Conservation (phyloP, 2,113 vertebrate genomes). For the Panurus biarmicus region DNA sequence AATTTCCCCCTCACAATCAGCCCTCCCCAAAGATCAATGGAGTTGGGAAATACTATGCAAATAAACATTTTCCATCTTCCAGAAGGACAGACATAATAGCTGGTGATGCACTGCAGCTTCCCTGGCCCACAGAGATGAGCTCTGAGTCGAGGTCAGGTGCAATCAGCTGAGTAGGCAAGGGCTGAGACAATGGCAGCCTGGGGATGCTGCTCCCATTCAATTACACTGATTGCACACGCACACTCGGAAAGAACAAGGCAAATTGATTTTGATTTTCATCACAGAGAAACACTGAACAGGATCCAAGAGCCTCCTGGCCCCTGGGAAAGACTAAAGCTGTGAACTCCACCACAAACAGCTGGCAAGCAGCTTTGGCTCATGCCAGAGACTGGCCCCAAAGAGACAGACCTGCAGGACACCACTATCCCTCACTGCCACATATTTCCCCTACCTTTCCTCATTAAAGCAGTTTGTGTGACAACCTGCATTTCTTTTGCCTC, state of each 20-base stretch:
- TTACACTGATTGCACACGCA: background rate
- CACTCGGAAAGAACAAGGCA: background rate
- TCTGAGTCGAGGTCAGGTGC: background rate
- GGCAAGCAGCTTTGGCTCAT: background rate
- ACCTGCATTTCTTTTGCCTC: background rate
- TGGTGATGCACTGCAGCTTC: background rate
- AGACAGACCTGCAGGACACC: background rate
- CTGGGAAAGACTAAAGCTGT: background rate
- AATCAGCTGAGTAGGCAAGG: background rate
- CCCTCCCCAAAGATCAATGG: background rate
- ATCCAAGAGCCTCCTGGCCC: background rate
- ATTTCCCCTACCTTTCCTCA: background rate
- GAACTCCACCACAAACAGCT: background rate
- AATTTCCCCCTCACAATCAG: background rate
- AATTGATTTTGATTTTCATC: conserved; percentile 4
- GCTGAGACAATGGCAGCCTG: background rate
- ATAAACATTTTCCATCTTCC: background rate
- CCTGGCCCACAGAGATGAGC: background rate
- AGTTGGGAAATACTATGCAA: background rate
- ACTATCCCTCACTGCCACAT: background rate
- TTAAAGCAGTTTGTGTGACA: background rate
- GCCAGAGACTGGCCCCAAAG: background rate
- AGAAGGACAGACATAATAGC: background rate
- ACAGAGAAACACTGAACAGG: background rate
- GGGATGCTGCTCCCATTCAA: background rate